Evolutionary conservation across 2,797 vertebrate genomes (phyloP), one percentile per base, ranked within the genome.

Genomic region (Alectoris magna): DNA sequence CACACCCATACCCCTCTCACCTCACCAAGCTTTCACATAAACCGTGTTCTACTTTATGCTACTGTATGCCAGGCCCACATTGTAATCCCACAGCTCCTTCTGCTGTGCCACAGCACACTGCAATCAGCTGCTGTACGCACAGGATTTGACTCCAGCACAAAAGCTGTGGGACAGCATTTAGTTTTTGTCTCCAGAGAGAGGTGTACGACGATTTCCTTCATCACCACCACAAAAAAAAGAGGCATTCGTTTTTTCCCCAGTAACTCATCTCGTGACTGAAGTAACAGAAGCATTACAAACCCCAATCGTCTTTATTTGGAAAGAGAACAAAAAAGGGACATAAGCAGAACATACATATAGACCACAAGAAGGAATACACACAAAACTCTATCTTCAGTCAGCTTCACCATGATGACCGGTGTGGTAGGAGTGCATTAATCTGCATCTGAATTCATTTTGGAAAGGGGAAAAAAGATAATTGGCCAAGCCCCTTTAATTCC

Each of bases 101-200:
- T 64, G 26, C 9, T 39, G 13, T 0, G 1, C 27, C 88, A 70
- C 56, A 92, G 71, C 64, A 66, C 73, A 11, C 38, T 17, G 60
- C 27, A 46, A 3, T 34, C 78, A 82, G 2, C 80, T 10, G 14
- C 15, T 76, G 46, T 1, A 58, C 0, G 5, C 4, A 55, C 6
- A 62, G 75, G 49, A 63, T 51, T 24, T 0, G 0, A 77, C 6
- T 27, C 14, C 66, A 87, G 66, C 69, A 74, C 62, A n/a, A 51
- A 68, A 76, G 38, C 58, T 69, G 19, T 11, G 24, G 18, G 24
- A 26, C 6, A 27, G 18, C 74, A 58, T 59, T 34, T 22, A 12
- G 39, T 55, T 69, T 55, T 53, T 24, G 5, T 51, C 21, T 9
- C 64, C 41, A 18, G 60, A 48, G 38, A 27, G 5, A 84, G 19